Evolutionary conservation across 2,797 vertebrate species (phyloP), one percentile per base, ranked within the genome.

Genomic region (Sebastes trivittatus): DNA sequence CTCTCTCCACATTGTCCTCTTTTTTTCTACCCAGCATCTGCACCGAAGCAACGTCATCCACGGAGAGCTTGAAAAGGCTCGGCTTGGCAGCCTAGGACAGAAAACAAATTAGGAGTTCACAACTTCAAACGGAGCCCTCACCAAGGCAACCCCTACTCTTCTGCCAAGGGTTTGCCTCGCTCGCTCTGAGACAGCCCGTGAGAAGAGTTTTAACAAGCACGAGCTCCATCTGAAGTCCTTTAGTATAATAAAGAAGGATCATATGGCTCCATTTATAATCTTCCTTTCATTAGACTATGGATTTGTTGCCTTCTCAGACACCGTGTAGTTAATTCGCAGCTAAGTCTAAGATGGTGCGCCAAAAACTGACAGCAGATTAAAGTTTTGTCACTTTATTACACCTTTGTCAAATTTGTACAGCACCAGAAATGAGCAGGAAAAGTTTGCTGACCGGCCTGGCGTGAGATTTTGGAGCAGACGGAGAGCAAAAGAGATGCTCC

Each of bases 51-150:
- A 77, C 83, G 77, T 77, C 72, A 65, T 66, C 72, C 70, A 46
- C 3, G 58, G 74, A 64, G 80, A 86, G 82, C 65, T 83, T 68
- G 76, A 88, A 89, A 90, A 86, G 80, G 77, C 84, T 77, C 22
- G 38, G 77, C 76, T 80, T 89, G 86, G 88, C 89, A 89, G 83
- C 55, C 66, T 62, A 22, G 68, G 75, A 84, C 60, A 71, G 78
- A 88, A 94, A 91, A 91, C 90, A 90, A 94, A 95, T 93, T 88
- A 92, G 84, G 85, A 87, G 82, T 85, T 89, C 66, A 73, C 60
- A 65, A 89, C 87, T 91, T 95, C 89, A 93, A 93, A 92, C 80
- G 29, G 32, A 65, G 75, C 88, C 88, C 61, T 89, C 87, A 90
- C 90, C 87, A 84, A 83, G 90, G 83, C 90, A 92, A 89, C 90